A percentile compares a stretch with the other conserved stretches of the same genome.
These are phyloP conservation scores for Diglossa cyanea DNA, from an alignment of 2,797 vertebrate species.

Conservation along the genomic window DNA sequence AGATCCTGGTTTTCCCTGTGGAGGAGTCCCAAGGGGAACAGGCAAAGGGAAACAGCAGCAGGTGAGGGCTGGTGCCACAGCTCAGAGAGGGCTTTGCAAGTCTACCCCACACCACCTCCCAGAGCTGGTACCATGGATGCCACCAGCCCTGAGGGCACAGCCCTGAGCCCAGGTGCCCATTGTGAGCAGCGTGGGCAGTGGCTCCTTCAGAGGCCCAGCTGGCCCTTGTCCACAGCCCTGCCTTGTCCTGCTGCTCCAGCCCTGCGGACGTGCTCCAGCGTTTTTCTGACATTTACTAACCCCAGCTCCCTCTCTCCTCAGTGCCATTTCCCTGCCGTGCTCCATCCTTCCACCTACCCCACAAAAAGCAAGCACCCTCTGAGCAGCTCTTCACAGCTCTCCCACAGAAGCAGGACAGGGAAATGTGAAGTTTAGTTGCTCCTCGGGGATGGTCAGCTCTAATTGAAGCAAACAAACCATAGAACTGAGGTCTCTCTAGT, in stretches of 20 bases:
- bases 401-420: background rate
- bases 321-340: background rate
- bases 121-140: accelerated
- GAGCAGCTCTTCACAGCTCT: background rate
- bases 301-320: background rate
- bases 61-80: background rate
- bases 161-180: accelerated
- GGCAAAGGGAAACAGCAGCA: background rate
- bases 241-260: background rate
- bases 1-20: background rate
- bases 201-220: background rate
- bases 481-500: background rate
- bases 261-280: background rate
- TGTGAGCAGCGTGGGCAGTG: accelerated
- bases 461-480: constrained; percentile 31
- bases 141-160: background rate
- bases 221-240: background rate
- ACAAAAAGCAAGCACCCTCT: background rate
- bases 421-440: background rate
- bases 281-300: constrained; percentile 33
- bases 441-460: background rate
- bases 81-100: background rate
- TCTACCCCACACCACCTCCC: accelerated
- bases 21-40: background rate
- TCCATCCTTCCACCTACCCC: background rate